These are phyloP conservation scores for Peromyscus aztecus DNA, from an alignment of 2,797 vertebrate genomes.

Conservation along the genomic window DNA sequence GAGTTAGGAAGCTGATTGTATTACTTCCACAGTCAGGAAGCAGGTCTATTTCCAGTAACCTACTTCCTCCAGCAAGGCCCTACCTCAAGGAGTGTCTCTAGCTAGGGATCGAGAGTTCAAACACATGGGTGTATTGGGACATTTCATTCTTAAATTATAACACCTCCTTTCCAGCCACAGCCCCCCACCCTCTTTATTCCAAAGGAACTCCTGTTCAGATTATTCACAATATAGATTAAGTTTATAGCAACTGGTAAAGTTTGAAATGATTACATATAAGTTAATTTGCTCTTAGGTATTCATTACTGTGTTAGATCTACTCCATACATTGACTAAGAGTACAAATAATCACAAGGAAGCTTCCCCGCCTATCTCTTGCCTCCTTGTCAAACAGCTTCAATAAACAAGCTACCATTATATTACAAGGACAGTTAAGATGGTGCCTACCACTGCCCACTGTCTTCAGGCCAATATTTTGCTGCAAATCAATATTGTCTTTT, in stretches of 20 bases:
- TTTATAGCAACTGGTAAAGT: conserved; percentile 14
- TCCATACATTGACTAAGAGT: neutral
- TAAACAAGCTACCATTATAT: neutral
- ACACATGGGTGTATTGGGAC: neutral
- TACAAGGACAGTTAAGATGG: neutral
- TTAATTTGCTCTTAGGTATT: conserved; percentile 23
- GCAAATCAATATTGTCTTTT: conserved; percentile 33
- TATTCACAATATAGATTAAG: neutral
- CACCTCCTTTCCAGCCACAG: neutral
- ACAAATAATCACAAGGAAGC: neutral
- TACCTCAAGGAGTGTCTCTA: neutral
- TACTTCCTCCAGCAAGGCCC: neutral
- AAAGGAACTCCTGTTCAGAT: neutral
- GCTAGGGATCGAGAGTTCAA: neutral
- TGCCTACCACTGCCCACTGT: neutral
- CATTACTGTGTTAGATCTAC: neutral
- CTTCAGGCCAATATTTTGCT: conserved; percentile 13
- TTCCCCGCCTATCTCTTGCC: neutral
- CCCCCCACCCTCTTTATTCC: fast-evolving
- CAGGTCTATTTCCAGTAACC: too few relatives aligned
- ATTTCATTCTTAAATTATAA: neutral
- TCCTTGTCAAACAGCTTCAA: neutral
- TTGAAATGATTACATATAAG: neutral
- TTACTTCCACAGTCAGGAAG: neutral
- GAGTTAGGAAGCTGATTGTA: neutral